Percentiles rank a stretch among this genome's conserved stretches.
These are phyloP conservation scores for Collichthys lucidus DNA, from an alignment of 2,113 vertebrate genomes.

Conservation along the genomic window DNA sequence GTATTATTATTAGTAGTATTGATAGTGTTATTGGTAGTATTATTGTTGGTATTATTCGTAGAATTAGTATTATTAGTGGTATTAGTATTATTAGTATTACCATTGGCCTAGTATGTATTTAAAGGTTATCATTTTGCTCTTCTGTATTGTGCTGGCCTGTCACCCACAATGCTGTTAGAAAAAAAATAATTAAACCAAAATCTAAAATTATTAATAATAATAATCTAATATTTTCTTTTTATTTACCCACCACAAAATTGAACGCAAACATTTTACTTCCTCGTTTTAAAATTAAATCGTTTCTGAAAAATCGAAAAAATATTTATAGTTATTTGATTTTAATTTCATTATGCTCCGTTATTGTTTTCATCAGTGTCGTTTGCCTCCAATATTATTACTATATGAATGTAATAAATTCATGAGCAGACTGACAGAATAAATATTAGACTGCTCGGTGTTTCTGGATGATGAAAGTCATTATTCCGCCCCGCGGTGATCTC, in stretches of 20 bases:
- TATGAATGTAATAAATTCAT: not conserved
- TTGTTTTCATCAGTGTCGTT: not conserved
- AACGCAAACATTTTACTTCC: not conserved
- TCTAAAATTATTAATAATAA: no score
- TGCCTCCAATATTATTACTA: no score
- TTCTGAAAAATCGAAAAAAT: no score
- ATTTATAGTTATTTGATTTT: not conserved
- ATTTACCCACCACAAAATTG: not conserved
- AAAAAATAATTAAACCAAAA: not conserved
- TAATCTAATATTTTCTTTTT: not conserved
- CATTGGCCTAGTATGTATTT: no score
- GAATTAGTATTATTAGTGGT: no score
- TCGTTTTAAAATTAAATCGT: no score
- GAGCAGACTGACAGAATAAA: not conserved
- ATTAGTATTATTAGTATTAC: no score
- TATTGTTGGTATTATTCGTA: not conserved
- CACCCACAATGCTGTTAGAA: not conserved
- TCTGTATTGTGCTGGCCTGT: not conserved
- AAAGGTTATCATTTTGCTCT: not conserved
- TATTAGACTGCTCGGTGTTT: not conserved
- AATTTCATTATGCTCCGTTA: not conserved
- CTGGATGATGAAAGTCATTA: not conserved
- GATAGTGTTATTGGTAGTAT: not conserved
- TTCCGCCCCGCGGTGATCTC: not conserved
- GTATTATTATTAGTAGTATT: not conserved